Percentiles rank a stretch among this genome's conserved stretches.
These are phyloP conservation scores for Volucella inflata DNA, from an alignment of 2,888 invertebrate genomes.

Conservation along the genomic window DNA sequence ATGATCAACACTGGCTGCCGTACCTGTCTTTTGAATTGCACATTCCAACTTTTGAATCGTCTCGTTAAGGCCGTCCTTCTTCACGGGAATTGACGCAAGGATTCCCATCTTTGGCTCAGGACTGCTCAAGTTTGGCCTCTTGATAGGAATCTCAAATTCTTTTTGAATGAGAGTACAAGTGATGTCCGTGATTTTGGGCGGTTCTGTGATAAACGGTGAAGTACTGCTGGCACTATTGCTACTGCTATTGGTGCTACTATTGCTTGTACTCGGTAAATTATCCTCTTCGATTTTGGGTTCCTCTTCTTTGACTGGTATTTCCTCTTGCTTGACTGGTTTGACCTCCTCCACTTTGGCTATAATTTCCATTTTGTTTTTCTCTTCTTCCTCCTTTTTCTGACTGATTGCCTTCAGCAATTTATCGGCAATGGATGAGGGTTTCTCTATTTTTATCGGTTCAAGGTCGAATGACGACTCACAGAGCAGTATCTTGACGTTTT, in stretches of 20 bases:
- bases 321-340: conserved; percentile 28
- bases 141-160: conserved; percentile 77
- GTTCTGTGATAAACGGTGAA: conserved; percentile 78
- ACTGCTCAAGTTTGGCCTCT: conserved; percentile 79
- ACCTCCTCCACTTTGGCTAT: conserved; percentile 79
- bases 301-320: conserved; percentile 41
- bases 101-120: conserved; percentile 82
- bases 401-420: conserved; percentile 86
- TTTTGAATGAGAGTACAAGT: conserved; percentile 73
- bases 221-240: conserved; percentile 63
- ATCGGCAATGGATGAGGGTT: conserved; percentile 86
- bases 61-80: conserved; percentile 86
- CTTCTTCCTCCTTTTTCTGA: conserved; percentile 85
- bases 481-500: conserved; percentile 82
- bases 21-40: conserved; percentile 82
- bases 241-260: conserved; percentile 50
- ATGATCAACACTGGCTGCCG: conserved; percentile 76
- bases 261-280: conserved; percentile 55
- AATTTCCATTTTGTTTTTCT: conserved; percentile 85
- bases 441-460: conserved; percentile 82
- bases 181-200: conserved; percentile 79
- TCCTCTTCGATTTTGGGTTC: conserved; percentile 81
- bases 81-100: conserved; percentile 82
- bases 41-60: conserved; percentile 86
- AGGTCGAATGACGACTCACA: conserved; percentile 80